Percentiles rank a stretch among this genome's conserved stretches.
phyloP scores from a whole-genome alignment of 2,888 invertebrate genomes.

The Temnothorax rugatulus region DNA sequence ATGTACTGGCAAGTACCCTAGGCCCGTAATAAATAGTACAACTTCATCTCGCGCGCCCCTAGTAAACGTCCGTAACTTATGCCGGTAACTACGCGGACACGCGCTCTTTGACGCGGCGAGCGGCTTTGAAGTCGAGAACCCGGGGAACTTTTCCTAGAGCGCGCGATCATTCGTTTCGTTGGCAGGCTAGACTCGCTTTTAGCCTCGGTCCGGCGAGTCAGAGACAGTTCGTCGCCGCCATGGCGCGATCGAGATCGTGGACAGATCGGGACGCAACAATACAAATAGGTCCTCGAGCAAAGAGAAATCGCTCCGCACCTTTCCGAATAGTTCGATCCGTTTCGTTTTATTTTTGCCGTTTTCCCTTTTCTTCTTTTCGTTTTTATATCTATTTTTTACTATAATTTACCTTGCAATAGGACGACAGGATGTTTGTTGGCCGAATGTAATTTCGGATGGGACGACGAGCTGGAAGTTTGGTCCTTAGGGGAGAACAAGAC shows the following conservation, averaged over 20 bases:
- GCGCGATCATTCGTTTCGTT: conserved; percentile 66
- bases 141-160: conserved; percentile 45
- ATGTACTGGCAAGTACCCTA: conserved; percentile 22
- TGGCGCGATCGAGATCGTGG: background rate
- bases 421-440: background rate
- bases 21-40: conserved; percentile 59
- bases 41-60: conserved; percentile 58
- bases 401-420: background rate
- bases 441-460: conserved; percentile 12
- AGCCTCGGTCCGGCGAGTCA: conserved; percentile 16
- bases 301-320: conserved; percentile 11
- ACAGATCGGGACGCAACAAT: conserved; percentile 21
- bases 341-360: background rate
- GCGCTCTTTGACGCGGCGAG: conserved; percentile 58
- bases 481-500: conserved; percentile 25
- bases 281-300: conserved; percentile 46
- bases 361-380: background rate
- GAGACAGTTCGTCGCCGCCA: conserved; percentile 38
- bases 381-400: background rate
- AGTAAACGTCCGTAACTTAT: conserved; percentile 60
- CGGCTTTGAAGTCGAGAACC: conserved; percentile 63
- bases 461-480: conserved; percentile 6
- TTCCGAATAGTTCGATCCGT: background rate
- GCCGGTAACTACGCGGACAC: conserved; percentile 54
- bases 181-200: conserved; percentile 65